phyloP scores from a whole-genome alignment of 2,113 vertebrate species.

The Nothoprocta perdicaria region DNA sequence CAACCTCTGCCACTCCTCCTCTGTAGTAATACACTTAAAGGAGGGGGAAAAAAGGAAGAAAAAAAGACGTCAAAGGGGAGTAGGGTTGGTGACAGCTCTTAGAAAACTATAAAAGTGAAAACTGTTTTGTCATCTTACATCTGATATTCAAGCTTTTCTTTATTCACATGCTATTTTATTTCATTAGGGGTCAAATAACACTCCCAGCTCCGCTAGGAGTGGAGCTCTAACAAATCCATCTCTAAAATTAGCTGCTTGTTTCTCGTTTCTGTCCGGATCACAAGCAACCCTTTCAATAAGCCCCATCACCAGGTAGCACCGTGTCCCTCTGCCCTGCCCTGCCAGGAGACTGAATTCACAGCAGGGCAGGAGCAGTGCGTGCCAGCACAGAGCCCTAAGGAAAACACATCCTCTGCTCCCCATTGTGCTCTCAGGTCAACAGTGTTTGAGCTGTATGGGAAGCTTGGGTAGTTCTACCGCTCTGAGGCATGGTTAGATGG shows the following conservation, averaged over 20 bases:
- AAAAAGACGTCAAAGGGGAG: conserved; percentile 30
- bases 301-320: background rate
- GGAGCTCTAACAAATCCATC: background rate
- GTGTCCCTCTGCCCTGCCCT: background rate
- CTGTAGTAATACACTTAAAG: background rate
- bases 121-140: conserved; percentile 11
- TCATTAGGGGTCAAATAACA: background rate
- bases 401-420: background rate
- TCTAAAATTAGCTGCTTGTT: conserved; percentile 27
- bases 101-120: conserved; percentile 34
- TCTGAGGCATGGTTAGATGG: background rate
- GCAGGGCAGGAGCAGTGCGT: background rate
- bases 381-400: background rate
- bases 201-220: background rate
- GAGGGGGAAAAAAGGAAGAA: background rate
- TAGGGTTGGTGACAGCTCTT: conserved; percentile 1
- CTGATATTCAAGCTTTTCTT: background rate
- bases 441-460: background rate
- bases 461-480: background rate
- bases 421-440: background rate
- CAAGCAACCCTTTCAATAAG: background rate
- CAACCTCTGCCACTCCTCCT: conserved; percentile 22
- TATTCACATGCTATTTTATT: background rate
- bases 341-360: background rate
- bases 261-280: conserved; percentile 25